phyloP scores from a whole-genome alignment of 2,797 vertebrate species.

The Neopelma chrysocephalum region DNA sequence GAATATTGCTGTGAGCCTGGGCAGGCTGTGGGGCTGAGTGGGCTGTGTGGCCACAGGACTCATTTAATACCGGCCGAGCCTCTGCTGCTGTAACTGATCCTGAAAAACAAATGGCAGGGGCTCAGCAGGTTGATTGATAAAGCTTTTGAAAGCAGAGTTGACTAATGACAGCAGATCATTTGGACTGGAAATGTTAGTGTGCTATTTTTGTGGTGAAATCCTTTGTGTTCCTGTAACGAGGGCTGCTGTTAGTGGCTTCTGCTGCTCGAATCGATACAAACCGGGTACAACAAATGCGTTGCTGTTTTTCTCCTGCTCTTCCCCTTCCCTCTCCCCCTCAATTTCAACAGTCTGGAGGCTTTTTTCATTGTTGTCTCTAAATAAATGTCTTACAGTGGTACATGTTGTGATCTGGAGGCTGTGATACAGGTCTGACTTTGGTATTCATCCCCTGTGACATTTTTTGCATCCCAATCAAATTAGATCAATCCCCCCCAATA shows the following conservation, averaged over 20 bases:
- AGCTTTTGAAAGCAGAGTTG: slow-evolving; percentile 15
- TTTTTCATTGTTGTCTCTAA: slow-evolving; percentile 26
- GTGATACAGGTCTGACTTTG: not conserved
- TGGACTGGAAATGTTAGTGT: slow-evolving; percentile 16
- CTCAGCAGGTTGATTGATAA: not conserved
- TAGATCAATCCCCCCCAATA: not conserved
- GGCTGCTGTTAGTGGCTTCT: slow-evolving; percentile 38
- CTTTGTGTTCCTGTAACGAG: slow-evolving; percentile 41
- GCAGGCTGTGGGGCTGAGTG: not conserved
- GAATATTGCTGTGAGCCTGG: not conserved
- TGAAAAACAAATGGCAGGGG: not conserved
- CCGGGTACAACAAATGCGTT: not conserved
- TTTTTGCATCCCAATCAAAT: slow-evolving; percentile 30
- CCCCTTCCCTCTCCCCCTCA: not conserved
- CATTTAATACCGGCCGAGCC: not conserved
- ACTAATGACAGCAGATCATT: not conserved
- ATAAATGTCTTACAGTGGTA: not conserved
- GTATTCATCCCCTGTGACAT: not conserved
- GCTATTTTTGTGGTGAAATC: slow-evolving; percentile 37
- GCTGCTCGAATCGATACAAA: slow-evolving; percentile 44
- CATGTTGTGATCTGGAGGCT: not conserved
- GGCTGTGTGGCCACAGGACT: not conserved
- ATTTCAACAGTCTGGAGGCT: not conserved
- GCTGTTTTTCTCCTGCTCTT: slow-evolving; percentile 29
- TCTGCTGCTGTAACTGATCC: not conserved